phyloP scores from a whole-genome alignment of 2,888 invertebrate species.

The Nycteola revayana region DNA sequence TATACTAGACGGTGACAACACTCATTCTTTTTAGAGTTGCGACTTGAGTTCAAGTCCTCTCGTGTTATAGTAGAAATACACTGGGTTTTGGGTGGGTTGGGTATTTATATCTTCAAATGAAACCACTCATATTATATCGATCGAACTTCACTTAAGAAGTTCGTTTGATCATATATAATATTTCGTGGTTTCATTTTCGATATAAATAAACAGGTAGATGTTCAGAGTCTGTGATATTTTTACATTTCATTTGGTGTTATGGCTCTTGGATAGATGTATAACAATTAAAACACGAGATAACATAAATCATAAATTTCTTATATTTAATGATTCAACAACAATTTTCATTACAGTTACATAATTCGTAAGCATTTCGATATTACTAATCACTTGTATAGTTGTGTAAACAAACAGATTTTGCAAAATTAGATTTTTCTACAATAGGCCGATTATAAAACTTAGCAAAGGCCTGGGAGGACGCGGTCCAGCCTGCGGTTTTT shows the following conservation, averaged over 20 bases:
- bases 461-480: constrained; percentile 11
- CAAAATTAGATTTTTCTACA: neutral
- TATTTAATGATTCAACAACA: too few species aligned
- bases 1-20: too few species aligned
- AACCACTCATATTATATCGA: neutral
- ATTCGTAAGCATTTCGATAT: neutral
- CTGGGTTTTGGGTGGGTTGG: neutral
- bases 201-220: too few species aligned
- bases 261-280: neutral
- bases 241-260: neutral
- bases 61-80: too few species aligned
- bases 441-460: constrained; percentile 10
- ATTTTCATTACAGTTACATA: too few species aligned
- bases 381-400: neutral
- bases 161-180: neutral
- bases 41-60: too few species aligned
- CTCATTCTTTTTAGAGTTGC: too few species aligned
- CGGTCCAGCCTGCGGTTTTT: constrained; percentile 18
- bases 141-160: neutral
- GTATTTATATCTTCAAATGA: neutral
- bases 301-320: neutral
- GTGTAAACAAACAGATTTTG: constrained; percentile 1
- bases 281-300: constrained; percentile 1
- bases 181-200: too few species aligned
- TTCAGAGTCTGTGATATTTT: too few species aligned